Evolutionary conservation across 2,888 invertebrate genomes (phyloP).

Genomic region (Euphydryas editha): DNA sequence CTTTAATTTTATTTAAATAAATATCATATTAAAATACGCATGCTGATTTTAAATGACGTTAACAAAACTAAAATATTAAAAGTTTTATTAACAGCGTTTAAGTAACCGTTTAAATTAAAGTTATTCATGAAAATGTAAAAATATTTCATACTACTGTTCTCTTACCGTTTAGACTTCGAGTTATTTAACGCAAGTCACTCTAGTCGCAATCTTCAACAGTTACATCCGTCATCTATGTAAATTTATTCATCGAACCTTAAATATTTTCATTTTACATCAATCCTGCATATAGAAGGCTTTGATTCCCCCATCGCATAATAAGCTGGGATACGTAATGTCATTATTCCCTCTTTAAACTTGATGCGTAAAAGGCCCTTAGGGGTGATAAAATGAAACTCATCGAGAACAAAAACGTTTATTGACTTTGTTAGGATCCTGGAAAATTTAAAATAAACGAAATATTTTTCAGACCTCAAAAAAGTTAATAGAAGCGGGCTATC

Average conservation of each 20-base stretch:
- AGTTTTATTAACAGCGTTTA: too few species aligned
- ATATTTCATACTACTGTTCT: too few species aligned
- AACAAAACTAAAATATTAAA: too few species aligned
- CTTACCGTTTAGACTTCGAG: too few species aligned
- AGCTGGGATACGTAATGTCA: slow-evolving; percentile 53
- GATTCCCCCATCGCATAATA: slow-evolving; percentile 18
- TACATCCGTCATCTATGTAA: neutral
- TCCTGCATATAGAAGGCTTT: neutral
- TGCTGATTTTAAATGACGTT: too few species aligned
- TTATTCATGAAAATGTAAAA: too few species aligned
- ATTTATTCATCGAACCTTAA: neutral
- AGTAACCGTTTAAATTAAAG: too few species aligned
- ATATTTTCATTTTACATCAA: neutral
- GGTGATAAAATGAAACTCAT: slow-evolving; percentile 65
- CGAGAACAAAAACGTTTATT: slow-evolving; percentile 69
- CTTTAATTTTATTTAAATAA: too few species aligned
- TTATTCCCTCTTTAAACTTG: slow-evolving; percentile 65
- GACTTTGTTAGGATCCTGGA: slow-evolving; percentile 63
- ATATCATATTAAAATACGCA: too few species aligned
- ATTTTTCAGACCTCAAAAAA: slow-evolving; percentile 44
- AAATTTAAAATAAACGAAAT: slow-evolving; percentile 35
- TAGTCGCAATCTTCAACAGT: neutral
- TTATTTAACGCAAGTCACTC: too few species aligned
- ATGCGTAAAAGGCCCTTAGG: slow-evolving; percentile 55
- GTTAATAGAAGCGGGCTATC: slow-evolving; percentile 42